Base-by-base conservation (phyloP, 1,140 invertebrate species). In the Nasonia longicornis region DNA sequence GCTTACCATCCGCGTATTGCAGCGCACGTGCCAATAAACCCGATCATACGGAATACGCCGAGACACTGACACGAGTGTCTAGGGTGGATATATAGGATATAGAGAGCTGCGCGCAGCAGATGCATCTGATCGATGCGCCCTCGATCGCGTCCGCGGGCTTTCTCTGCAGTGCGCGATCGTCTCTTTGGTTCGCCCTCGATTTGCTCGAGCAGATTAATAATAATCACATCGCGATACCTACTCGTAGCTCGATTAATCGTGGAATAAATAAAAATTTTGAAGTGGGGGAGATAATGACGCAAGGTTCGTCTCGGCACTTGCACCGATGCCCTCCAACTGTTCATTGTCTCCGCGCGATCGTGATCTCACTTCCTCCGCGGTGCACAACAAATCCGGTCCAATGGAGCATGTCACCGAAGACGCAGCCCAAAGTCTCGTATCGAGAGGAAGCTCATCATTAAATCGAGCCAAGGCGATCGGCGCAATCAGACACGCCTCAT, bases 401-500 rank as follows among this genome's bases (percentile, higher is more conserved):
- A 58, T 58, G 52, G 52, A 58, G 52, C 52, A n/a, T 58, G 52
- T 58, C 52, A 7, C 48, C 52, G 52, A 58, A 58, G 52, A 58
- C 52, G 52, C 16, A 58, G 52, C 20, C 52, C 52, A 58, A 58
- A 14, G 14, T 48, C 11, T 14, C 16, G 20, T 58, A 16, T 58
- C 16, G 52, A n/a, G 52, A 58, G 52, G 52, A 58, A 58, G 16
- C 52, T 58, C 52, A 7, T 58, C 52, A 58, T 58, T 58, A 31
- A 72, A 72, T 42, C 16, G 31, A 72, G 31, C 31, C 64, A 31
- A 26, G 64, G 42, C 38, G 69, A 74, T 80, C 72, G 69, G n/a
- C 86, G 86, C 88, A 90, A 91, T 90, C 89, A 89, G 90, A 89
- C 87, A 90, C 89, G 89, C 86, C 88, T 90, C 89, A 89, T 89